These are phyloP conservation scores for Steatocranus sp. DNA, from an alignment of 2,797 vertebrate species.

Conservation along the genomic window DNA sequence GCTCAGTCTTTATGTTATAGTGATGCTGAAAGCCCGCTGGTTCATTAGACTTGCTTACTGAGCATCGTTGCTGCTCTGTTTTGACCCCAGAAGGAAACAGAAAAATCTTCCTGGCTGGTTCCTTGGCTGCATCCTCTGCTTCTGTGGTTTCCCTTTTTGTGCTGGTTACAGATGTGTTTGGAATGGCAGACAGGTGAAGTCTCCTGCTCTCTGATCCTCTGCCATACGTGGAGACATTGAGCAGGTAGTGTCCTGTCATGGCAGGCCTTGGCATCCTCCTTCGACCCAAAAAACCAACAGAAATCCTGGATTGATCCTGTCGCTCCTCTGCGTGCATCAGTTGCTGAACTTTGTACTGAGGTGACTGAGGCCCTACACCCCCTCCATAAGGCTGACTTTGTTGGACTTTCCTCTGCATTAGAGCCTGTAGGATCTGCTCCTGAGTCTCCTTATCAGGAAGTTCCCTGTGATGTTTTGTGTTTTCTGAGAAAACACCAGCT, in stretches of 20 bases:
- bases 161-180: conserved; percentile 59
- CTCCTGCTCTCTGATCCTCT: conserved; percentile 86
- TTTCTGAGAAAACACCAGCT: conserved; percentile 65
- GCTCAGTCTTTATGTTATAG: conserved; percentile 69
- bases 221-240: conserved; percentile 95
- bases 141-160: conserved; percentile 70
- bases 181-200: conserved; percentile 63
- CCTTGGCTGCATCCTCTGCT: conserved; percentile 53
- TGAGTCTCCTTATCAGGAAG: conserved; percentile 80
- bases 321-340: conserved; percentile 63
- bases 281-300: conserved; percentile 83
- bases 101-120: conserved; percentile 46
- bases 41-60: conserved; percentile 17
- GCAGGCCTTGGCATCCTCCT: conserved; percentile 86
- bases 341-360: conserved; percentile 66
- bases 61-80: conserved; percentile 68
- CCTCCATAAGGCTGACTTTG: conserved; percentile 69
- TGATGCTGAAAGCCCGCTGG: conserved; percentile 13
- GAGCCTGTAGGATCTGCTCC: conserved; percentile 86
- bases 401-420: conserved; percentile 80
- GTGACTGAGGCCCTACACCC: conserved; percentile 59
- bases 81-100: conserved; percentile 40
- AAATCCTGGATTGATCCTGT: conserved; percentile 75
- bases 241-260: conserved; percentile 96
- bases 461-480: conserved; percentile 68